A percentile compares a stretch with the other conserved stretches of the same genome.
Evolutionary conservation across 2,797 vertebrate species (phyloP).

Genomic region (Chanos chanos): DNA sequence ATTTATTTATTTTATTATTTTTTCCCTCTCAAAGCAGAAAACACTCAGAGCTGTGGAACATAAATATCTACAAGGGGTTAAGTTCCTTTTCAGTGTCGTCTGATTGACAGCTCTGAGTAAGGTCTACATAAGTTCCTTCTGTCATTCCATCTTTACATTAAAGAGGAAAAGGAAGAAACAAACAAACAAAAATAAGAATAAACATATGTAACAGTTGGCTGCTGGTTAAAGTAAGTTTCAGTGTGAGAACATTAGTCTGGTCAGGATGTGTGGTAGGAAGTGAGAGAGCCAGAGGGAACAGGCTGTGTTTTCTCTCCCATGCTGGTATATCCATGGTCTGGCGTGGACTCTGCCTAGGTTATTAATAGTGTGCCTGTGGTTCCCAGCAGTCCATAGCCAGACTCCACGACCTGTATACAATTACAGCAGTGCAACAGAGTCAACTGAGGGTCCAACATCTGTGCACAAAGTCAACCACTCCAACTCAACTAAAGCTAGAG

Average conservation of each 20-base stretch:
- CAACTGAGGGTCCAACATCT: conserved; percentile 58
- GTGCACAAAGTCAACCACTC: conserved; percentile 36
- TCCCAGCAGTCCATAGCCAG: conserved; percentile 57
- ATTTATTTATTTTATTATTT: no score
- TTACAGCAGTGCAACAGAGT: conserved; percentile 62
- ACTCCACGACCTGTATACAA: conserved; percentile 63
- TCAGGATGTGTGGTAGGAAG: no score
- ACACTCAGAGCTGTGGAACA: not conserved
- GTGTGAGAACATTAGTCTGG: no score
- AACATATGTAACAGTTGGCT: not conserved
- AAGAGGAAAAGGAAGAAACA: not conserved
- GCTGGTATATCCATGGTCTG: conserved; percentile 2
- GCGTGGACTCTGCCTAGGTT: conserved; percentile 61
- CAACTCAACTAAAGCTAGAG: conserved; percentile 29
- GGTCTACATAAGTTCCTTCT: no score
- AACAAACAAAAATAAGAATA: not conserved
- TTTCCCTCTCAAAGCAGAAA: no score
- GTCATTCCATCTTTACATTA: no score
- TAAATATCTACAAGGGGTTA: no score
- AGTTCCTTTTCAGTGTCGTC: no score
- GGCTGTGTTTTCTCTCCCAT: not conserved
- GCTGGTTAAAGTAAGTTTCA: not conserved
- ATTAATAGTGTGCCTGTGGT: conserved; percentile 75
- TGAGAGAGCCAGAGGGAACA: not conserved
- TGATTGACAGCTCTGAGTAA: no score